These are phyloP conservation scores for Nomada lathburiana DNA, from an alignment of 2,888 invertebrate species.

Conservation along the genomic window DNA sequence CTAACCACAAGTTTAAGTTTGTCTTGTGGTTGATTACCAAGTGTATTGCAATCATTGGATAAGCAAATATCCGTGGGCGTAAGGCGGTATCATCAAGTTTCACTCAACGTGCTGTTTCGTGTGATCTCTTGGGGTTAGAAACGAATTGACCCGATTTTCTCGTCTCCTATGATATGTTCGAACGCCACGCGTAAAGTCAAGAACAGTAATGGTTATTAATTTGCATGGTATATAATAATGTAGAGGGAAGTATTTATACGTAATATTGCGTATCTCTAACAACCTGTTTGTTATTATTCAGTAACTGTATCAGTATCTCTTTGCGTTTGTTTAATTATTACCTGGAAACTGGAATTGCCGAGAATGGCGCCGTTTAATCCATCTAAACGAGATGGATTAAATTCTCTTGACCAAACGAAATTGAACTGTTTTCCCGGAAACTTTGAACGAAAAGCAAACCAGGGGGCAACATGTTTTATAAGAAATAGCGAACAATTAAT, in stretches of 20 bases:
- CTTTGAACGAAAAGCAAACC: not conserved
- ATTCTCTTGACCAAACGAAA: not conserved
- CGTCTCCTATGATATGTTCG: constrained; percentile 8
- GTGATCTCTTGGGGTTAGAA: constrained; percentile 29
- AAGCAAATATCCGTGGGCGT: constrained; percentile 57
- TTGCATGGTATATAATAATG: not conserved
- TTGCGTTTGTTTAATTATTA: constrained; percentile 76
- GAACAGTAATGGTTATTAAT: not conserved
- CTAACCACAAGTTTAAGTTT: constrained; percentile 37
- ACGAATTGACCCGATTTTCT: constrained; percentile 42
- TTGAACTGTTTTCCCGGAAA: constrained; percentile 12
- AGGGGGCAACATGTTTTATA: not conserved
- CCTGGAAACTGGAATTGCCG: constrained; percentile 37
- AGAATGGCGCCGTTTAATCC: constrained; percentile 9
- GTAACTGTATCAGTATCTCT: constrained; percentile 46
- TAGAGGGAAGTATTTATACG: too few species aligned
- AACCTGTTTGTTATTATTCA: too few species aligned
- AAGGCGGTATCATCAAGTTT: constrained; percentile 43
- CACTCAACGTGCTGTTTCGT: constrained; percentile 41
- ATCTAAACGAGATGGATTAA: constrained; percentile 23
- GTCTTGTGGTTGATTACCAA: constrained; percentile 55
- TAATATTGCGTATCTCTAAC: too few species aligned
- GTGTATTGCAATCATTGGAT: constrained; percentile 48
- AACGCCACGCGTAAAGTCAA: not conserved
- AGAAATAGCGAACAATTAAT: not conserved